Evolutionary conservation across 2,797 vertebrate species (phyloP), one percentile per base, ranked within the genome.

Genomic region (Rhinophrynus dorsalis): DNA sequence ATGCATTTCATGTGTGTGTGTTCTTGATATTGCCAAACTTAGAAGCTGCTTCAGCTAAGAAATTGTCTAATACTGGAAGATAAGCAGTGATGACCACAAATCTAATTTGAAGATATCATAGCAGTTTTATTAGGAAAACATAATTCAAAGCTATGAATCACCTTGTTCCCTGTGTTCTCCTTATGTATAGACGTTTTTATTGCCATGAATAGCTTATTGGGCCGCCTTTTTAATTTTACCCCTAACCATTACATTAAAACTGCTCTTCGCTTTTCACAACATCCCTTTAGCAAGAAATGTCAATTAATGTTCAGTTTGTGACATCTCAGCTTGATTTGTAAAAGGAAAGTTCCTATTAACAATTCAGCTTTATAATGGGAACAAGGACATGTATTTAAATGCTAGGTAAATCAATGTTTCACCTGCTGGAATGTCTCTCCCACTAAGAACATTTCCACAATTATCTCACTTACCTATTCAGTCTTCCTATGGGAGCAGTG

Each of bases 251-350:
- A 69, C 76, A 85, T 75, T 77, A 83, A 81, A 83, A 75, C 37
- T 32, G 63, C 52, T 80, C 65, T 74, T 75, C 64, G 54, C 71
- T 58, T 67, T 80, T n/a, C 77, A 1, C 79, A 72, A 77, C 68
- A 78, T 79, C 78, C 18, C 17, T 82, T 60, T 76, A 67, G 37
- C 78, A 83, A 80, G 78, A 63, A 58, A 56, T 68, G 57, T 77
- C 77, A 81, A 83, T 87, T 86, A 86, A 70, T 80, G 78, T 81
- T 84, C 81, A 76, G 77, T 85, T 81, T 80, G 82, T 73, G 77
- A 76, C 70, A 74, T 76, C 68, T 56, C 76, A 75, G 59, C 62
- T 75, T 76, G 70, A 59, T 71, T 73, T 71, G 61, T 78, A 32
- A 61, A 76, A 68, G 56, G 27, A 75, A 55, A 17, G 50, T 45